Evolutionary conservation across 2,797 vertebrate genomes (phyloP).

Genomic region (Mus caroli): DNA sequence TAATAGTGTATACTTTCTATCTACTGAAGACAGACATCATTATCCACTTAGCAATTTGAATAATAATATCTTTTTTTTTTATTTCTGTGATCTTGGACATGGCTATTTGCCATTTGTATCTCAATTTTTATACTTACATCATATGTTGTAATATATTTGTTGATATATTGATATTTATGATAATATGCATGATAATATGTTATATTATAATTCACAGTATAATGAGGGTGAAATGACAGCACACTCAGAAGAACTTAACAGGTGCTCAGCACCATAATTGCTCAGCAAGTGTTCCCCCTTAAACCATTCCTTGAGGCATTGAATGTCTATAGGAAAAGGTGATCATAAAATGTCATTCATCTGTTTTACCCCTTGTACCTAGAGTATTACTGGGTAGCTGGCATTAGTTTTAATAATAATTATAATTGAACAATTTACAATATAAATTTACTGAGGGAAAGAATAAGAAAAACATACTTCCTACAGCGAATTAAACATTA

Average conservation of each 20-base stretch:
- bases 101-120: background rate
- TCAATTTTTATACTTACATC: background rate
- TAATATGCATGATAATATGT: background rate
- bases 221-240: background rate
- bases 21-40: background rate
- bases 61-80: background rate
- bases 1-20: background rate
- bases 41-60: background rate
- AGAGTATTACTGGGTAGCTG: background rate
- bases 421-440: background rate
- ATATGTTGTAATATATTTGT: background rate
- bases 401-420: background rate
- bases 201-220: background rate
- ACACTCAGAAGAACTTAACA: background rate
- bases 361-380: background rate
- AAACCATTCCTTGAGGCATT: background rate
- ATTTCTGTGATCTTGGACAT: background rate
- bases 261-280: background rate
- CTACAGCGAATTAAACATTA: constrained; percentile 24
- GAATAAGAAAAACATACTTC: background rate
- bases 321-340: background rate
- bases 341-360: background rate
- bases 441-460: constrained; percentile 18
- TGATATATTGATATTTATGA: background rate
- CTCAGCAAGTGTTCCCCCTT: background rate